A percentile compares a stretch with the other conserved stretches of the same genome.
phyloP scores from a whole-genome alignment of 2,888 invertebrate genomes.

The Drosophila lacicola region DNA sequence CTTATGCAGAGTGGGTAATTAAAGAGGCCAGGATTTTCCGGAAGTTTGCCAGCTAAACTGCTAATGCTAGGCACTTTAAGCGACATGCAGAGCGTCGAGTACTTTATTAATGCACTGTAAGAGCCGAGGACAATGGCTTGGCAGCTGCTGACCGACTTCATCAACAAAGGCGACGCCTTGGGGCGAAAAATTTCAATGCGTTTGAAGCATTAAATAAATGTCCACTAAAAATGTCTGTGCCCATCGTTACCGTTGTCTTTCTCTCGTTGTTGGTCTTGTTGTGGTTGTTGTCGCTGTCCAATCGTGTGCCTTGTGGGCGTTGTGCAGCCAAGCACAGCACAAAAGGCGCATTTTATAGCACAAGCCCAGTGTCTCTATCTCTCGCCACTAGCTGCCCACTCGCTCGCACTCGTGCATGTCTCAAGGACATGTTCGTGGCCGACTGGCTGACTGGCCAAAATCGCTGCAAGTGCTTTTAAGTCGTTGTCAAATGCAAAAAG shows the following conservation, averaged over 20 bases:
- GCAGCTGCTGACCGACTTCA: constrained; percentile 64
- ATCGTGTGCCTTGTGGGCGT: constrained; percentile 65
- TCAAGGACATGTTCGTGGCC: constrained; percentile 74
- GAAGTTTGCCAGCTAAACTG: constrained; percentile 8
- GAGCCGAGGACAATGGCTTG: constrained; percentile 35
- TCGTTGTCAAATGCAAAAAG: constrained; percentile 80
- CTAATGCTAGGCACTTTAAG: constrained; percentile 40
- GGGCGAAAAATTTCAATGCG: constrained; percentile 73
- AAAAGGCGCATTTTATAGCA: constrained; percentile 59
- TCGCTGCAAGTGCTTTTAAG: constrained; percentile 81
- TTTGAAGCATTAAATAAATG: constrained; percentile 78
- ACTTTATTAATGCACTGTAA: constrained; percentile 45
- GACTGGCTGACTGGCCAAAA: constrained; percentile 67
- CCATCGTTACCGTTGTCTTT: constrained; percentile 32
- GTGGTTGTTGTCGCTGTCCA: constrained; percentile 31
- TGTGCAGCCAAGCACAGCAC: constrained; percentile 52
- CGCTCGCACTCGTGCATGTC: constrained; percentile 53
- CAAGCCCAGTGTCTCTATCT: constrained; percentile 5
- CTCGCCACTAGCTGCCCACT: constrained; percentile 5
- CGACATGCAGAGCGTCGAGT: constrained; percentile 19
- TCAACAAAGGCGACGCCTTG: constrained; percentile 68
- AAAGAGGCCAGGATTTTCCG: constrained; percentile 12
- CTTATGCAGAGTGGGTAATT: constrained; percentile 33
- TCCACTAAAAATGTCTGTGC: constrained; percentile 76
- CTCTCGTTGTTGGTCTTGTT: constrained; percentile 11